Conservation (phyloP, 2,888 invertebrate genomes). For the Dasysyrphus albostriatus region DNA sequence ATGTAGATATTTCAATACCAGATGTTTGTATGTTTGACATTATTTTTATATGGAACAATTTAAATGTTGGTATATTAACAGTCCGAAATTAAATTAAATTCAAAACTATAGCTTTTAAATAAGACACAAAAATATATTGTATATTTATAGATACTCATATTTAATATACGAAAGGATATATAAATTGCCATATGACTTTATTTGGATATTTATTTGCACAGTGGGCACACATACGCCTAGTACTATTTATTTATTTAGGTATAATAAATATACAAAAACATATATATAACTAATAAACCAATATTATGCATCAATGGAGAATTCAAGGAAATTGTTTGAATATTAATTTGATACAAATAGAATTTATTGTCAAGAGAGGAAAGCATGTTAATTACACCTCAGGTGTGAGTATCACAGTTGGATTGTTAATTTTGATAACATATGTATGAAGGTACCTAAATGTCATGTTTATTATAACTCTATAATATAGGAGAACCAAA, state of each 20-base stretch:
- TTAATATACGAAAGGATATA: not conserved
- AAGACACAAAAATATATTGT: not conserved
- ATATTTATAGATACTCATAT: too few relatives aligned
- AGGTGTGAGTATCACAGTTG: constrained; percentile 32
- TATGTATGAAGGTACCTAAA: not conserved
- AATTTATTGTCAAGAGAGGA: constrained; percentile 30
- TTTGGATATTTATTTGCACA: constrained; percentile 7
- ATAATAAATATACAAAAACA: constrained; percentile 19
- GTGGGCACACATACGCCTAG: not conserved
- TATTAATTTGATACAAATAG: constrained; percentile 53
- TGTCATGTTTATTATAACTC: not conserved
- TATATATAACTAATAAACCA: constrained; percentile 31
- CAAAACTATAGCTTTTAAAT: constrained; percentile 11
- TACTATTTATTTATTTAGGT: not conserved
- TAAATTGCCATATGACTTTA: not conserved
- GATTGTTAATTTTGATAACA: constrained; percentile 13
- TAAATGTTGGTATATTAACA: not conserved
- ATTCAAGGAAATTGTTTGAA: constrained; percentile 41
- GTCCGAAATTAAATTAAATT: not conserved
- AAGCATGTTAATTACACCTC: constrained; percentile 37
- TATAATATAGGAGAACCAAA: not conserved
- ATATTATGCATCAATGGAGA: constrained; percentile 36
- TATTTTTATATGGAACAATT: not conserved
- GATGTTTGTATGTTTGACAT: not conserved
- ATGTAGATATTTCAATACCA: not conserved